Conservation (phyloP, 1,140 invertebrate genomes). For the Fopius arisanus region DNA sequence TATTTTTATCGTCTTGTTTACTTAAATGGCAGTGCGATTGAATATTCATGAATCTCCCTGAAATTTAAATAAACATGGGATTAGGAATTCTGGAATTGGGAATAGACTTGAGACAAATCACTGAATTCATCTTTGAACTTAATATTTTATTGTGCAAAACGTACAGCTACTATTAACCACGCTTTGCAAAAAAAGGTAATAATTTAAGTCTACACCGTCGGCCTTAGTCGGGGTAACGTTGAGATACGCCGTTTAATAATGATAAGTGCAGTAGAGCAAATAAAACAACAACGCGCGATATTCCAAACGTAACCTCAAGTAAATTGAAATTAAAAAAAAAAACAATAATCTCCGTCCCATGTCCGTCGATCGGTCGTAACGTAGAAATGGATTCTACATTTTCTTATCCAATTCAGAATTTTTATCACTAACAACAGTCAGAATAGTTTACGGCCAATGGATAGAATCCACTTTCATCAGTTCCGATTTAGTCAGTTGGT, state of each 20-base stretch:
- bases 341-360: not conserved
- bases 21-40: not conserved
- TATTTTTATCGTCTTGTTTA: not conserved
- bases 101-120: not conserved
- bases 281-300: slow-evolving; percentile 26
- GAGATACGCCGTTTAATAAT: slow-evolving; percentile 30
- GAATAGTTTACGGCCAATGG: not conserved
- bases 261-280: slow-evolving; percentile 16
- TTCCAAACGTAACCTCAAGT: slow-evolving; percentile 35
- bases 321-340: slow-evolving; percentile 17
- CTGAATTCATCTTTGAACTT: slow-evolving; percentile 16
- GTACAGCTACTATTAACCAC: slow-evolving; percentile 29
- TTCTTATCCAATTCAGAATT: slow-evolving; percentile 4
- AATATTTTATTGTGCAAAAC: slow-evolving; percentile 33
- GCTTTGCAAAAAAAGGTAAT: slow-evolving; percentile 30
- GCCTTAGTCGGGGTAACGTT: slow-evolving; percentile 38
- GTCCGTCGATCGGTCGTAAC: slow-evolving; percentile 18
- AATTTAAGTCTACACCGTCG: slow-evolving; percentile 36
- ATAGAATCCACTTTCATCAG: not conserved
- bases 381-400: not conserved
- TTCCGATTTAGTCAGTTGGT: not conserved
- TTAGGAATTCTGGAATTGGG: not conserved
- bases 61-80: not conserved
- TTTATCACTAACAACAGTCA: not conserved
- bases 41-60: not conserved